Evolutionary conservation across 2,888 invertebrate species (phyloP).

Genomic region (Fabriciana adippe): DNA sequence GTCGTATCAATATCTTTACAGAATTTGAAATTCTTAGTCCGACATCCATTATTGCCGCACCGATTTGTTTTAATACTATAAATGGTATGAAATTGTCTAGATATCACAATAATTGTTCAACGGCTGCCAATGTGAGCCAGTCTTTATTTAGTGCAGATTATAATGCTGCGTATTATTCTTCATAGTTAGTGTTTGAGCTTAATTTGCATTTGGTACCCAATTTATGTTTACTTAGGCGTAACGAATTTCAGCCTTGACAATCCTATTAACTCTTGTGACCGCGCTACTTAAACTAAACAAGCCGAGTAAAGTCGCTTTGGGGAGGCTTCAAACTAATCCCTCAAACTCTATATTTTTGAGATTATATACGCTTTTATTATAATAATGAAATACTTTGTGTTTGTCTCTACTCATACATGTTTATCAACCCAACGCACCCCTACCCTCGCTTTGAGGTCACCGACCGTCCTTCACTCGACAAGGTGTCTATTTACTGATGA

Average conservation of each 20-base stretch:
- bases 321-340: not conserved
- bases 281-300: constrained; percentile 19
- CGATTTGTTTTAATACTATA: constrained; percentile 33
- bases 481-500: constrained; percentile 58
- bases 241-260: constrained; percentile 17
- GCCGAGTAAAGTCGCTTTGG: not conserved
- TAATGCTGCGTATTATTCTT: not conserved
- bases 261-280: constrained; percentile 7
- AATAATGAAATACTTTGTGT: too few species aligned
- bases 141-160: not conserved
- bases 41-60: constrained; percentile 29
- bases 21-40: constrained; percentile 26
- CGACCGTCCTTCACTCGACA: constrained; percentile 61
- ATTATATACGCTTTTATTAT: not conserved
- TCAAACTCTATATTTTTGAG: not conserved
- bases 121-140: constrained; percentile 1
- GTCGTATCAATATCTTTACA: constrained; percentile 30
- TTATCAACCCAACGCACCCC: constrained; percentile 44
- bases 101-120: constrained; percentile 15
- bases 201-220: not conserved
- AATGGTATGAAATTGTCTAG: constrained; percentile 36
- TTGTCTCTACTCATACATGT: not conserved
- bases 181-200: not conserved
- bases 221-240: constrained; percentile 13
- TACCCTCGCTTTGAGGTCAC: constrained; percentile 52